phyloP scores from a whole-genome alignment of 1,140 invertebrate genomes.

The Stratiolaelaps scimitus region DNA sequence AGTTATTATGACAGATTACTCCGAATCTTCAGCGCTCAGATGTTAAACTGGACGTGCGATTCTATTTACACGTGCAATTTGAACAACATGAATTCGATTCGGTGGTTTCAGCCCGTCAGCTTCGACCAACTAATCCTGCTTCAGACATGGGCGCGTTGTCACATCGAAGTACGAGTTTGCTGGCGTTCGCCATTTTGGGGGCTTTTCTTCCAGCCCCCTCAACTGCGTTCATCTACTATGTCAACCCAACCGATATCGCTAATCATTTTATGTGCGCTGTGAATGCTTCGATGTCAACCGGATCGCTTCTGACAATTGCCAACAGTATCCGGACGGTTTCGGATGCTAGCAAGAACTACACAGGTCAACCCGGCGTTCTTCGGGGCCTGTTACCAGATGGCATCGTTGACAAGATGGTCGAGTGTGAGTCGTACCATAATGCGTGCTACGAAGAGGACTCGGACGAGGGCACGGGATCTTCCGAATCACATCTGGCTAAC shows the following conservation, averaged over 20 bases:
- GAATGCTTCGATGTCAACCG: slow-evolving; percentile 6
- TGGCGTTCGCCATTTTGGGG: background rate
- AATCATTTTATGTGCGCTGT: slow-evolving; percentile 25
- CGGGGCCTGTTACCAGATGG: background rate
- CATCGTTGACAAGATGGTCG: background rate
- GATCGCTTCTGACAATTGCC: background rate
- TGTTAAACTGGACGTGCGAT: no score
- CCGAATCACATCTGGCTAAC: no score
- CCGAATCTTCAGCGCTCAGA: no score
- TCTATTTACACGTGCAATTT: no score
- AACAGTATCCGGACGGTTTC: background rate
- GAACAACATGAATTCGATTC: no score
- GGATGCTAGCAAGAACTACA: slow-evolving; percentile 3
- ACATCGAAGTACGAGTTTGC: no score
- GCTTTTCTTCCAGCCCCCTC: background rate
- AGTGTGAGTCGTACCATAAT: slow-evolving; percentile 5
- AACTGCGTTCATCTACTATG: background rate
- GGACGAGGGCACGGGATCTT: no score
- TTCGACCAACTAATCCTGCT: no score
- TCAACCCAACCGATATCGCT: background rate
- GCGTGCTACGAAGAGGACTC: background rate
- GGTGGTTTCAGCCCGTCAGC: no score
- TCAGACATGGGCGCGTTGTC: no score
- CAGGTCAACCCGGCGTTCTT: background rate
- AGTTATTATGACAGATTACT: no score